Conservation (phyloP, 2,113 vertebrate species). For the Morone saxatilis region DNA sequence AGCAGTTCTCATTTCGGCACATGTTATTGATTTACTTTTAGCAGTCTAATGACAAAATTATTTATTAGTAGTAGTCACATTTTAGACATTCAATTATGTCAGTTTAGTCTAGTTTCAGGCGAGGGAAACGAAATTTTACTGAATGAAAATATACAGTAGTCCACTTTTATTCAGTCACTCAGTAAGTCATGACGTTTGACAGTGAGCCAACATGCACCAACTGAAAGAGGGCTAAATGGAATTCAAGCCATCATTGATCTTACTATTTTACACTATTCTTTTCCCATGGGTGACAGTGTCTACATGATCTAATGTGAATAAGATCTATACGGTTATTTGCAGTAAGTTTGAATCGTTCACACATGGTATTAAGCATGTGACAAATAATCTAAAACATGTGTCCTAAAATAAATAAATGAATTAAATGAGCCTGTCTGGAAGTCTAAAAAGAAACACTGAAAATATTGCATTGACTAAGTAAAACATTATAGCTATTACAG, state of each 20-base stretch:
- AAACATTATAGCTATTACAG: slow-evolving; percentile 5
- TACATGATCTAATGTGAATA: background rate
- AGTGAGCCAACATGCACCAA: background rate
- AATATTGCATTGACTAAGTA: background rate
- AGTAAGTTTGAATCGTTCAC: background rate
- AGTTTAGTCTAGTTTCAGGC: slow-evolving; percentile 10
- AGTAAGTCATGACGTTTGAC: background rate
- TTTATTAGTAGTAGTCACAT: slow-evolving; percentile 29
- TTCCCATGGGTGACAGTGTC: too few relatives aligned
- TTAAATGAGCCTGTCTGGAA: slow-evolving; percentile 19
- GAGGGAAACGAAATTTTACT: background rate
- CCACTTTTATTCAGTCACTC: background rate
- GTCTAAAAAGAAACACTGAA: slow-evolving; percentile 8
- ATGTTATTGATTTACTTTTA: slow-evolving; percentile 33
- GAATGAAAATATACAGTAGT: background rate
- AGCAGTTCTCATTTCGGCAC: background rate
- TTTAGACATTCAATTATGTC: slow-evolving; percentile 15
- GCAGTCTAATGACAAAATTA: background rate
- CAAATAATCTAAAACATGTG: slow-evolving; percentile 44
- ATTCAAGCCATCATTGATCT: background rate
- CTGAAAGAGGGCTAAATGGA: background rate
- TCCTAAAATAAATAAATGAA: slow-evolving; percentile 23
- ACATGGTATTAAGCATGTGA: slow-evolving; percentile 17
- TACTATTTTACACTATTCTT: background rate
- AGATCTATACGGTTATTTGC: background rate